These are phyloP conservation scores for Marisa cornuarietis DNA, from an alignment of 1,140 invertebrate species.

Conservation along the genomic window DNA sequence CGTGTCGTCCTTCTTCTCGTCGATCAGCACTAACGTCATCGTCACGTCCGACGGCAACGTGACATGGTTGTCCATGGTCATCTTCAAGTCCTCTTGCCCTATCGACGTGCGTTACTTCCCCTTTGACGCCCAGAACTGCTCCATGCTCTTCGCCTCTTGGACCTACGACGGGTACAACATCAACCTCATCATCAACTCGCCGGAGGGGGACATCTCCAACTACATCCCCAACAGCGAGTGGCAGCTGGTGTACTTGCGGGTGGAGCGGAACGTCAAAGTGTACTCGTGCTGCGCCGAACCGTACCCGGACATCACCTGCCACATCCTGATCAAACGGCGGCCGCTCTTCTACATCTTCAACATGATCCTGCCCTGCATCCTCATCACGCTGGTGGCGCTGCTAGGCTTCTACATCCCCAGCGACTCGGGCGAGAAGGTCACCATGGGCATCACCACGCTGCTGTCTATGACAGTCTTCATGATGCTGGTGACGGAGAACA, in stretches of 20 bases:
- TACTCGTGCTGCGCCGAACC: slow-evolving; percentile 75
- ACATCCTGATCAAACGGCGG: slow-evolving; percentile 73
- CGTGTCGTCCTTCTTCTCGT: slow-evolving; percentile 57
- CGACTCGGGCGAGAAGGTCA: slow-evolving; percentile 74
- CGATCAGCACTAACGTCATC: slow-evolving; percentile 67
- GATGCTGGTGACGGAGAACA: slow-evolving; percentile 64
- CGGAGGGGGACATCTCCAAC: slow-evolving; percentile 64
- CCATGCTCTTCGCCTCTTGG: slow-evolving; percentile 87
- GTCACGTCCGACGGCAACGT: slow-evolving; percentile 68
- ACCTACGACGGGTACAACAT: slow-evolving; percentile 83
- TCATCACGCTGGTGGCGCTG: slow-evolving; percentile 85
- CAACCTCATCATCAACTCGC: slow-evolving; percentile 52
- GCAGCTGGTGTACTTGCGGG: slow-evolving; percentile 66
- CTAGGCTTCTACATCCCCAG: slow-evolving; percentile 88
- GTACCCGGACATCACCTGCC: slow-evolving; percentile 60
- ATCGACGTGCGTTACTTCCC: slow-evolving; percentile 69
- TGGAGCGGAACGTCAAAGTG: slow-evolving; percentile 71
- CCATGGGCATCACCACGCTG: slow-evolving; percentile 63
- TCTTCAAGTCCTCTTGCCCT: slow-evolving; percentile 68
- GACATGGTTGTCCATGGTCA: slow-evolving; percentile 69
- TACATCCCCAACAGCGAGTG: slow-evolving; percentile 68
- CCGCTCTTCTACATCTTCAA: slow-evolving; percentile 94
- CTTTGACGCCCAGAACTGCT: slow-evolving; percentile 69
- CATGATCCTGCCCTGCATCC: slow-evolving; percentile 79
- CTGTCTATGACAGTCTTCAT: slow-evolving; percentile 65